Conservation (phyloP, 1,140 invertebrate genomes). For the Eumaeus atala region DNA sequence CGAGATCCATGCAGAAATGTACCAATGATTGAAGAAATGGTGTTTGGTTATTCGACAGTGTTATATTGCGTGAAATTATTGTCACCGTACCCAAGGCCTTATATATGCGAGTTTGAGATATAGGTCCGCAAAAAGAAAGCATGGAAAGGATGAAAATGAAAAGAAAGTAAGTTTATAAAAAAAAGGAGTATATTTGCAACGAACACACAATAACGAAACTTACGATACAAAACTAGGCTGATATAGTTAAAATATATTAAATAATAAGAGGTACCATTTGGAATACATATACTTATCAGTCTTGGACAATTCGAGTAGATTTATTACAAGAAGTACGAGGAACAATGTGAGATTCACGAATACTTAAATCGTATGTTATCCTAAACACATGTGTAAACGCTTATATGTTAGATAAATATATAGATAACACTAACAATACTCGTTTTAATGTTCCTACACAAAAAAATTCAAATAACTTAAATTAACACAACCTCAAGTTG, state of each 20-base stretch:
- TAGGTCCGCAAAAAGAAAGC: slow-evolving; percentile 66
- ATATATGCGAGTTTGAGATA: slow-evolving; percentile 54
- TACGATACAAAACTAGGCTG: slow-evolving; percentile 53
- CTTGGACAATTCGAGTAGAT: slow-evolving; percentile 40
- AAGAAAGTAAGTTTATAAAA: slow-evolving; percentile 65
- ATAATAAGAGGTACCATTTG: slow-evolving; percentile 44
- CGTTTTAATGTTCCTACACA: background rate
- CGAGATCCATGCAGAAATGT: slow-evolving; percentile 71
- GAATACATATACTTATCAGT: slow-evolving; percentile 60
- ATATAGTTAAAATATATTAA: slow-evolving; percentile 53
- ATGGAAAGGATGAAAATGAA: slow-evolving; percentile 71
- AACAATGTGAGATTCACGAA: slow-evolving; percentile 56
- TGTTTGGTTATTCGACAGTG: slow-evolving; percentile 60
- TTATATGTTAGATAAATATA: background rate
- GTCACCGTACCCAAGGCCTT: slow-evolving; percentile 63
- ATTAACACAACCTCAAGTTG: background rate
- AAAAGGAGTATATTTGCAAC: slow-evolving; percentile 73
- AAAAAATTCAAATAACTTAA: background rate
- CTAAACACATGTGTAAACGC: too few relatives aligned
- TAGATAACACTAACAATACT: slow-evolving; percentile 2
- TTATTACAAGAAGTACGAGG: slow-evolving; percentile 47
- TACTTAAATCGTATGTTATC: too few relatives aligned
- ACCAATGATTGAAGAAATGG: slow-evolving; percentile 70
- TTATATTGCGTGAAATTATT: slow-evolving; percentile 56
- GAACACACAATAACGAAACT: slow-evolving; percentile 69